Percentiles rank a stretch among this genome's conserved stretches.
phyloP scores from a whole-genome alignment of 2,888 invertebrate species.

The Corbicula japonica region DNA sequence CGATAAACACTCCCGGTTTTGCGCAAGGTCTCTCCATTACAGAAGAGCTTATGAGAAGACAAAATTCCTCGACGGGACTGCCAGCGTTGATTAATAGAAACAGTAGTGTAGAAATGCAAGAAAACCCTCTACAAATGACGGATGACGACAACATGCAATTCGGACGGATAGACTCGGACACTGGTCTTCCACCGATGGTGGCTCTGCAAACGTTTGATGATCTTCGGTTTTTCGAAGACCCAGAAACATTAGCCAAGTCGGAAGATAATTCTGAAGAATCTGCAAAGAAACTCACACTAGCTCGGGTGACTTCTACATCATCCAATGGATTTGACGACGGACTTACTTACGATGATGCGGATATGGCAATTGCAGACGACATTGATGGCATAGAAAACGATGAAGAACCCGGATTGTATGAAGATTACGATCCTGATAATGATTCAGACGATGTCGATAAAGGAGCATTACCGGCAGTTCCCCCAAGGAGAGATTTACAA shows the following conservation, averaged over 20 bases:
- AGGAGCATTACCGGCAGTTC: too few relatives aligned
- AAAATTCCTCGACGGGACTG: constrained; percentile 18
- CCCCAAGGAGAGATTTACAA: too few relatives aligned
- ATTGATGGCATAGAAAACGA: background rate
- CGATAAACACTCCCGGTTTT: background rate
- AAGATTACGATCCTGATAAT: constrained; percentile 8
- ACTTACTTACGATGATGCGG: constrained; percentile 5
- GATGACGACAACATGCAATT: too few relatives aligned
- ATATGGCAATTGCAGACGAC: background rate
- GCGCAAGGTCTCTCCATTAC: background rate
- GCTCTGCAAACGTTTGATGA: constrained; percentile 11
- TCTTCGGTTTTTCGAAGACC: constrained; percentile 3
- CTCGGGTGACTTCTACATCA: too few relatives aligned
- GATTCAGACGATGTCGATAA: too few relatives aligned
- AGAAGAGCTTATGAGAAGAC: background rate
- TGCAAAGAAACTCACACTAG: too few relatives aligned
- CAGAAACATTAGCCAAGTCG: too few relatives aligned
- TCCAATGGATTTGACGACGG: background rate
- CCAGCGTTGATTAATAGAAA: too few relatives aligned
- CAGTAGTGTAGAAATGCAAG: background rate
- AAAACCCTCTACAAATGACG: background rate
- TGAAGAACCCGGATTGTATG: constrained; percentile 18
- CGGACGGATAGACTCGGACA: background rate
- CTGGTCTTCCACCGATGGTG: constrained; percentile 1
- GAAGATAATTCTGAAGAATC: background rate